Evolutionary conservation across 2,797 vertebrate species (phyloP).

Genomic region (Crax fasciolata): DNA sequence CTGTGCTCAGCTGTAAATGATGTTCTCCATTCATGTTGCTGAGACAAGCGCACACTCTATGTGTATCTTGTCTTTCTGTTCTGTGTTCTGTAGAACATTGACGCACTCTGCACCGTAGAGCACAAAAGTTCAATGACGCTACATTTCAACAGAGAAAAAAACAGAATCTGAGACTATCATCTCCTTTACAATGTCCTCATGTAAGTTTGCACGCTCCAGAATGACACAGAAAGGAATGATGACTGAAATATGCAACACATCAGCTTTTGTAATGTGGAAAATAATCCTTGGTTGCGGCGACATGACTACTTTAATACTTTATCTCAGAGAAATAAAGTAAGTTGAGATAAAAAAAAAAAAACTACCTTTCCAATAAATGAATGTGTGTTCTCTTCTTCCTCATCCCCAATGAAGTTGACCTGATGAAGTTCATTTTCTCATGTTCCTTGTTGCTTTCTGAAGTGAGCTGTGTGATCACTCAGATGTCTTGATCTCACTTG

Average conservation of each 20-base stretch:
- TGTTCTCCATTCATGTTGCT: neutral
- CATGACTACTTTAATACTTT: neutral
- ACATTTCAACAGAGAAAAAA: neutral
- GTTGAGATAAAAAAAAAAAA: neutral
- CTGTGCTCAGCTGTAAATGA: neutral
- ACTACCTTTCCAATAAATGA: neutral
- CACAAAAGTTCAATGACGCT: neutral
- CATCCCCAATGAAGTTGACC: neutral
- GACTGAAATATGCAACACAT: neutral
- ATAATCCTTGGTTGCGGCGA: neutral
- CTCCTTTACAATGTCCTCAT: neutral
- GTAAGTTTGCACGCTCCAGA: neutral
- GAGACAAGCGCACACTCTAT: neutral
- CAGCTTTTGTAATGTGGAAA: neutral
- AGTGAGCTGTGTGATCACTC: neutral
- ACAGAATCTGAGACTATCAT: neutral
- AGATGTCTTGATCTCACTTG: neutral
- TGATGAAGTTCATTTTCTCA: neutral
- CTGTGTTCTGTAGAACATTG: neutral
- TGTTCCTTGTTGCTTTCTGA: neutral
- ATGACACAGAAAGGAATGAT: neutral
- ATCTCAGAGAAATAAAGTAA: constrained; percentile 5
- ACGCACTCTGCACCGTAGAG: neutral
- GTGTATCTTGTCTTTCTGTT: neutral
- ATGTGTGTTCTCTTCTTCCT: neutral